Evolutionary conservation across 2,113 vertebrate genomes (phyloP), one percentile per base, ranked within the genome.

Genomic region (Galbula dea): DNA sequence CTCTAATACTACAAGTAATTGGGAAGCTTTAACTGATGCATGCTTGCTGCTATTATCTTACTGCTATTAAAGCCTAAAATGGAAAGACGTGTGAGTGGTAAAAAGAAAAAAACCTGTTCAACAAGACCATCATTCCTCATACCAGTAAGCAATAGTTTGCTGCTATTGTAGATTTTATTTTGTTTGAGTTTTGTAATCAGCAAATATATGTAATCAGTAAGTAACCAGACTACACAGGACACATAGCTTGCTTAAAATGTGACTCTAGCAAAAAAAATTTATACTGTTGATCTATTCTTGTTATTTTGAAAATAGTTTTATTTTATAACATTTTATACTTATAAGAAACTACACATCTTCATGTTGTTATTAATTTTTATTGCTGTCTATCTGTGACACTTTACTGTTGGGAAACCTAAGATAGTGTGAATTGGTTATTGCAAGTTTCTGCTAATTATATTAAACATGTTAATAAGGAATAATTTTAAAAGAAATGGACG

Each of bases 261-360:
- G 88, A 61, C 43, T 39, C 91, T 95, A 88, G 63, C 32, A 94
- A 73, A 87, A 88, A 83, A 81, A 8, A 27, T 95, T 96, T 90
- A 83, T 91, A 61, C 21, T 84, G 72, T 76, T 84, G 66, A 88
- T 68, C 88, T 95, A 83, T 84, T 94, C 83, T 95, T 96, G 83
- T 91, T 96, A 93, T 95, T 92, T 96, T 96, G 77, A 91, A 90
- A 91, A 85, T 90, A 75, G 49, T 83, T 72, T 96, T 94, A 94
- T 90, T 97, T 95, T 95, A 92, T 85, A 96, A 91, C 84, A 85
- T 95, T 97, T 97, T 98, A 96, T 98, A 98, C 63, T 96, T 98
- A 96, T 21, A 78, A 93, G 59, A 93, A 91, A 51, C 46, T 63
- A 30, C 52, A 22, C 90, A 76, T 88, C 93, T 97, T 97, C 90